A percentile compares a stretch with the other conserved stretches of the same genome.
These are phyloP conservation scores for Synergus umbraculus DNA, from an alignment of 2,888 invertebrate genomes.

Conservation along the genomic window DNA sequence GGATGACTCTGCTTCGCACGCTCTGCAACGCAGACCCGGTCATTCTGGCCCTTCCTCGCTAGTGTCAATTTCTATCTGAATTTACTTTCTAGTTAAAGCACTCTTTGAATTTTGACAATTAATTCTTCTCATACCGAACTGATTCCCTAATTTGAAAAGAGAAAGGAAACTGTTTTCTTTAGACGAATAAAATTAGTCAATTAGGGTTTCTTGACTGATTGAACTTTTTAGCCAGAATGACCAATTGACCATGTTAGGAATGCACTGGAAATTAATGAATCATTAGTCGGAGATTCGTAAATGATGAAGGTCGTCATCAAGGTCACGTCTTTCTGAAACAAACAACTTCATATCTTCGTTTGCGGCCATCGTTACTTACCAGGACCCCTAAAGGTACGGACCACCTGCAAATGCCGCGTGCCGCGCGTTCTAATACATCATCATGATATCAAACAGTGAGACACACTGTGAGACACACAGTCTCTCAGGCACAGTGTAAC, in stretches of 20 bases:
- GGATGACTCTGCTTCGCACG: slow-evolving; percentile 53
- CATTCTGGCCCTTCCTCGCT: slow-evolving; percentile 64
- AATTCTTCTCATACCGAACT: not conserved
- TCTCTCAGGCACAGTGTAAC: slow-evolving; percentile 72
- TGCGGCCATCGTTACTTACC: slow-evolving; percentile 77
- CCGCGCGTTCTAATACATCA: slow-evolving; percentile 76
- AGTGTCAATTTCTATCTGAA: slow-evolving; percentile 41
- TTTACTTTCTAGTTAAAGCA: not conserved
- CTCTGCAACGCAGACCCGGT: slow-evolving; percentile 61
- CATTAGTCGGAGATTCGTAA: slow-evolving; percentile 58
- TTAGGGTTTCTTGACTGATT: not conserved
- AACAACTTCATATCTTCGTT: slow-evolving; percentile 68
- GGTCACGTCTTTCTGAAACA: slow-evolving; percentile 54
- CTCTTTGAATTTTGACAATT: not conserved
- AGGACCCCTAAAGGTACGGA: slow-evolving; percentile 65
- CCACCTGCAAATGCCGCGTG: slow-evolving; percentile 77
- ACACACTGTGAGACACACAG: slow-evolving; percentile 67
- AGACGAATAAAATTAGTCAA: not conserved
- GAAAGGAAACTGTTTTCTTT: not conserved
- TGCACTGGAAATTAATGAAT: slow-evolving; percentile 57
- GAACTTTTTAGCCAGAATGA: slow-evolving; percentile 65
- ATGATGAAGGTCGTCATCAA: slow-evolving; percentile 45
- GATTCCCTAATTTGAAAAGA: not conserved
- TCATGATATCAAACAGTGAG: slow-evolving; percentile 76
- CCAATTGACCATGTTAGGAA: slow-evolving; percentile 51